These are phyloP conservation scores for Drosophila rufa DNA, from an alignment of 1,140 invertebrate genomes.

Conservation along the genomic window DNA sequence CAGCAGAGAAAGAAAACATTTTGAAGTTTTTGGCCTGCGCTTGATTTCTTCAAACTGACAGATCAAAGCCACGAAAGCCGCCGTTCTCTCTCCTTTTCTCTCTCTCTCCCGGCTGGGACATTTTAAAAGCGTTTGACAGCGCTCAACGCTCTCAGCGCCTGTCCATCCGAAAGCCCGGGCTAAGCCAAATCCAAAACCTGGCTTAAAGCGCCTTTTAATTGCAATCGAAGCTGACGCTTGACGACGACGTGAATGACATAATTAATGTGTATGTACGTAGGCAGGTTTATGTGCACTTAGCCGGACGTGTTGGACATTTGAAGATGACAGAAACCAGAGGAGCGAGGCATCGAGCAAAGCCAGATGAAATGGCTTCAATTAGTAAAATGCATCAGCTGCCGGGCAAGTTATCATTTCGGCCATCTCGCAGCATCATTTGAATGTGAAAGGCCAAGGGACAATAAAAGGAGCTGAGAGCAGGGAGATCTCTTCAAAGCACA, in stretches of 20 bases:
- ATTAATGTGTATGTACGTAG: conserved; percentile 76
- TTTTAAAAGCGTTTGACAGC: conserved; percentile 85
- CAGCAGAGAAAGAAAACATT: conserved; percentile 49
- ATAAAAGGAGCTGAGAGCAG: conserved; percentile 33
- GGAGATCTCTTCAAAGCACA: conserved; percentile 27
- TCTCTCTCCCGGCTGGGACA: conserved; percentile 52
- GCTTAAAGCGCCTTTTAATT: conserved; percentile 82
- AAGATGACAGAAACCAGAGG: conserved; percentile 65
- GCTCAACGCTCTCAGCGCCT: conserved; percentile 61
- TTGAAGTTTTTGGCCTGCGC: conserved; percentile 81
- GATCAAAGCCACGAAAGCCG: conserved; percentile 79
- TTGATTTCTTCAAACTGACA: conserved; percentile 84
- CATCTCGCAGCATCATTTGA: conserved; percentile 35
- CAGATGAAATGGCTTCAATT: conserved; percentile 68
- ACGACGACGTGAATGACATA: conserved; percentile 83
- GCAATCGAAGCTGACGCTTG: conserved; percentile 63
- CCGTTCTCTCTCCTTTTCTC: conserved; percentile 24
- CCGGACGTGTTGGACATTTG: conserved; percentile 77
- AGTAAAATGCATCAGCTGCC: conserved; percentile 65
- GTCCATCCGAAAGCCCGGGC: conserved; percentile 24
- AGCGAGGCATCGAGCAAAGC: neutral
- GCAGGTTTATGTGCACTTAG: conserved; percentile 69
- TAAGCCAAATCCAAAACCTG: conserved; percentile 33
- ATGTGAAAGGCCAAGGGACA: conserved; percentile 50
- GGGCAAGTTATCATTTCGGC: conserved; percentile 20